Base-by-base conservation (phyloP, 2,888 invertebrate species). In the Hirtodrosophila confusa region DNA sequence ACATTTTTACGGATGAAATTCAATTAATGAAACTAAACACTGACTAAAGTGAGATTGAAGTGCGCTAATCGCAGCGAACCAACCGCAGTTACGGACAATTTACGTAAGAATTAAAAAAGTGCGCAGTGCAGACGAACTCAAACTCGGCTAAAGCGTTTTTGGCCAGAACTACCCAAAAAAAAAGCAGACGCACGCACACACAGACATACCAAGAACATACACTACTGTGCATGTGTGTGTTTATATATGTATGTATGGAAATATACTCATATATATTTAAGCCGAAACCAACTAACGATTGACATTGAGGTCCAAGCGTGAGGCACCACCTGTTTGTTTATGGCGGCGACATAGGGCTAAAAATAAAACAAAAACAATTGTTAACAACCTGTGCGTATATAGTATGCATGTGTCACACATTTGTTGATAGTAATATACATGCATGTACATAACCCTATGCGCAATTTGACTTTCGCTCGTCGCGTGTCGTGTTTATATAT, bases 261-360 rank as follows among this genome's bases (percentile, higher is more conserved):
- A 37, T 12, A 64, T 41, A 29, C 6, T 27, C 27, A 27, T 39
- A 31, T 37, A 12, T 37, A 17, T 50, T 45, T 69, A 63, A 47
- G 76, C 61, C 75, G 66, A 65, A 58, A 66, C 11, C 41, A 49
- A 31, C 48, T 56, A 74, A 66, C 76, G 57, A 76, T 73, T 76
- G 77, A 71, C 75, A 73, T 73, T 73, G 60, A 41, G 40, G 36
- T n/a, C 24, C 12, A 31, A 37, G 53, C 24, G 58, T 35, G 33
- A 31, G 37, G 45, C 60, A 69, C 73, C 74, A 74, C 74, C 74
- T 74, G 74, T 74, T 76, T 74, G 74, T 74, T 74, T 74, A 71
- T 66, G 66, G 64, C 64, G 37, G 57, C 57, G 50, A 23, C 56
- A 8, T 35, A 45, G 37, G 48, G 23, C 51, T 50, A 23, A 27